Conservation (phyloP, 2,113 vertebrate genomes). For the Procapra przewalskii region DNA sequence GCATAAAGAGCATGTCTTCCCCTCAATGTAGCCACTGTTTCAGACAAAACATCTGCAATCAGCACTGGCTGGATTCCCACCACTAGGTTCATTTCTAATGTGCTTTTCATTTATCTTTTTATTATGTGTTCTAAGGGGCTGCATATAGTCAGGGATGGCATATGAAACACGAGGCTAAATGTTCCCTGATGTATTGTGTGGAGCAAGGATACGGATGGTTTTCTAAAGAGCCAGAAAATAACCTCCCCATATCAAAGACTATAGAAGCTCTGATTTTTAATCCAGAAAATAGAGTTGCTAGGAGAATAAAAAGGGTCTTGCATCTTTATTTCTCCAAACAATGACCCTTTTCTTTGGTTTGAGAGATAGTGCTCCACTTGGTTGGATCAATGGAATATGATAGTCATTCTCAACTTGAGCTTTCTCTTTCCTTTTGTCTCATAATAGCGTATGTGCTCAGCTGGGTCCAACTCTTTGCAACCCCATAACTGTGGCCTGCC, state of each 20-base stretch:
- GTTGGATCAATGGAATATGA: neutral
- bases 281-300: neutral
- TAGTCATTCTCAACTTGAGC: constrained; percentile 9
- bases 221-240: constrained; percentile 36
- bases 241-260: neutral
- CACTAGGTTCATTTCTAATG: constrained; percentile 14
- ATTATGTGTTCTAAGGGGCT: constrained; percentile 13
- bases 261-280: neutral
- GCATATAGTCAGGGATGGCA: neutral
- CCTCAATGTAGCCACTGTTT: neutral
- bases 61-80: constrained; percentile 19
- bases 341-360: neutral
- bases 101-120: constrained; percentile 39
- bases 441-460: neutral
- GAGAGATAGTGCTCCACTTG: neutral
- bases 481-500: neutral
- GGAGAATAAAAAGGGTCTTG: neutral
- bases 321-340: constrained; percentile 10
- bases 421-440: constrained; percentile 4
- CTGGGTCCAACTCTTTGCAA: neutral
- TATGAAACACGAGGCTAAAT: neutral
- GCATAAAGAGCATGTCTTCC: neutral
- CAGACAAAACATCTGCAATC: constrained; percentile 21
- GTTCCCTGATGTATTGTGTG: neutral
- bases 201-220: neutral